phyloP scores from a whole-genome alignment of 2,113 vertebrate species.

The Caranx melampygus region DNA sequence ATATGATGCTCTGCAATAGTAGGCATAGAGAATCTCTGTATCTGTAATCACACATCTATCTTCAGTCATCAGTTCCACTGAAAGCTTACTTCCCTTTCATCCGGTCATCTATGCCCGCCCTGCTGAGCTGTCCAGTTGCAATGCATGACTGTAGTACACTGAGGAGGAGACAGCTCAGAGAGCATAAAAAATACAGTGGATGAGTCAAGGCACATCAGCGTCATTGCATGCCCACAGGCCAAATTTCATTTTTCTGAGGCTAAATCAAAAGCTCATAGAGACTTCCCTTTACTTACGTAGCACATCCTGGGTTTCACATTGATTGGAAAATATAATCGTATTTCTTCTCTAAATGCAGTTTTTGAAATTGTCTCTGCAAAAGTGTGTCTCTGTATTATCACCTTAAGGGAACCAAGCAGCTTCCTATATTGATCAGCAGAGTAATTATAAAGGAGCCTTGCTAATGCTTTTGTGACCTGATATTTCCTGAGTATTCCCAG shows the following conservation, averaged over 20 bases:
- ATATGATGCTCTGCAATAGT: neutral
- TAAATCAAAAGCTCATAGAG: slow-evolving; percentile 42
- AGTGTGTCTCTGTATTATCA: neutral
- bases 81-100: slow-evolving; percentile 16
- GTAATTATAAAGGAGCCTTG: slow-evolving; percentile 25
- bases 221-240: slow-evolving; percentile 60
- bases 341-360: slow-evolving; percentile 14
- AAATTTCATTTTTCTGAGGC: slow-evolving; percentile 39
- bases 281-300: slow-evolving; percentile 2
- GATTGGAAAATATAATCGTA: neutral
- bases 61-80: slow-evolving; percentile 25
- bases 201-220: slow-evolving; percentile 66
- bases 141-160: slow-evolving; percentile 45
- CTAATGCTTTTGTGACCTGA: slow-evolving; percentile 41
- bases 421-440: slow-evolving; percentile 45
- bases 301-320: slow-evolving; percentile 10
- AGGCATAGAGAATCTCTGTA: neutral
- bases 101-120: slow-evolving; percentile 28
- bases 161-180: slow-evolving; percentile 48
- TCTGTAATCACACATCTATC: slow-evolving; percentile 7
- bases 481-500: slow-evolving; percentile 35
- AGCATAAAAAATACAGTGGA: slow-evolving; percentile 68
- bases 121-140: slow-evolving; percentile 49
- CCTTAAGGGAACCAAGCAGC: neutral
- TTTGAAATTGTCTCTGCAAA: neutral